These are phyloP conservation scores for Mystacides longicornis DNA, from an alignment of 2,888 invertebrate species.

Conservation along the genomic window DNA sequence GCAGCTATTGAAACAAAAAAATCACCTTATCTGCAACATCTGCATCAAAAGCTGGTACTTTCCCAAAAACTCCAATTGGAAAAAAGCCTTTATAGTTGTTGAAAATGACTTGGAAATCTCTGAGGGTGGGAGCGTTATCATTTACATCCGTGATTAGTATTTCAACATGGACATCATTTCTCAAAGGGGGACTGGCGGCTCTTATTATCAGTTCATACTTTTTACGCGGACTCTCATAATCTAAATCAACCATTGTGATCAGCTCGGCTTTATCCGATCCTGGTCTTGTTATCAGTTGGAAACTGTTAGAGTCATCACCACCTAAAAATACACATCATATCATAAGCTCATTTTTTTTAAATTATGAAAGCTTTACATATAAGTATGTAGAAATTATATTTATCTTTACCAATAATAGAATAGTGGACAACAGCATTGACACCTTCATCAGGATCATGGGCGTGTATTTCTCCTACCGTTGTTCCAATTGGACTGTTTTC, in stretches of 20 bases:
- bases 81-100: constrained; percentile 94
- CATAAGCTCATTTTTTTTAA: too few species aligned
- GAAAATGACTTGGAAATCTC: constrained; percentile 89
- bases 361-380: background rate
- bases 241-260: constrained; percentile 82
- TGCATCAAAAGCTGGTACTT: constrained; percentile 89
- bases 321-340: constrained; percentile 43
- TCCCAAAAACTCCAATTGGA: constrained; percentile 84
- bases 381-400: background rate
- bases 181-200: constrained; percentile 83
- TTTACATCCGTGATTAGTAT: constrained; percentile 89
- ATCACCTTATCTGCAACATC: constrained; percentile 78
- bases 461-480: constrained; percentile 82
- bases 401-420: constrained; percentile 70
- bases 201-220: constrained; percentile 81
- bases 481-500: constrained; percentile 97
- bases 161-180: constrained; percentile 83
- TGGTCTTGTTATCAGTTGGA: constrained; percentile 71
- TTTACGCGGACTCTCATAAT: constrained; percentile 92
- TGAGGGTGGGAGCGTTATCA: constrained; percentile 87
- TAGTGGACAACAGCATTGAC: constrained; percentile 88
- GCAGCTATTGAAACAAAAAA: background rate
- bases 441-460: constrained; percentile 89
- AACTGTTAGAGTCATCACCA: constrained; percentile 83
- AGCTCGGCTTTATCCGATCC: constrained; percentile 82